A percentile compares a stretch with the other conserved stretches of the same genome.
Conservation (phyloP, 2,797 vertebrate species). For the Eurystomus glaucurus region DNA sequence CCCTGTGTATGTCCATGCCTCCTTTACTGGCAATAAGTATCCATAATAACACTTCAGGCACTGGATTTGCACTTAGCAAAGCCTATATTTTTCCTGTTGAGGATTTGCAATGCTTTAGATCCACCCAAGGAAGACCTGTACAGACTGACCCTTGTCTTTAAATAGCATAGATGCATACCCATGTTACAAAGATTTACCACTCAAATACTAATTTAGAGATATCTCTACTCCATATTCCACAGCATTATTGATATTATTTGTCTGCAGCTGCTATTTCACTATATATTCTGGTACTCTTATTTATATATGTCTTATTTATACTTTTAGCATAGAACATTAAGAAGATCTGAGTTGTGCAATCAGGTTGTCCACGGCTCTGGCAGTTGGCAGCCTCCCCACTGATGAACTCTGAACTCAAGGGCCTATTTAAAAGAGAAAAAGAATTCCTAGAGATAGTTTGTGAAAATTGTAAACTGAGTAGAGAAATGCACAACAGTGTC, state of each 20-base stretch:
- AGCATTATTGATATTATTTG: not conserved
- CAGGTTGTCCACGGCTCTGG: not conserved
- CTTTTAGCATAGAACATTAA: not conserved
- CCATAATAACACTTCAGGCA: not conserved
- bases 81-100: not conserved
- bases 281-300: not conserved
- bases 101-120: not conserved
- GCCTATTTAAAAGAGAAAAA: not conserved
- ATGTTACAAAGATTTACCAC: not conserved
- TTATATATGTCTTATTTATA: not conserved
- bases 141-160: not conserved
- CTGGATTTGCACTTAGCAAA: not conserved
- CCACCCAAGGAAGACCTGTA: not conserved
- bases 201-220: not conserved
- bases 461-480: not conserved
- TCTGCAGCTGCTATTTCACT: not conserved
- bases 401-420: not conserved
- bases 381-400: not conserved
- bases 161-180: not conserved
- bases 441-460: not conserved
- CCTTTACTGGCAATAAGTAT: rapidly evolving
- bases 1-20: rapidly evolving
- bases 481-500: not conserved
- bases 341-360: not conserved
- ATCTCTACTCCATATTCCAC: not conserved